Evolutionary conservation across 2,888 invertebrate species (phyloP), one percentile per base, ranked within the genome.

Genomic region (Leptopilina syphax): DNA sequence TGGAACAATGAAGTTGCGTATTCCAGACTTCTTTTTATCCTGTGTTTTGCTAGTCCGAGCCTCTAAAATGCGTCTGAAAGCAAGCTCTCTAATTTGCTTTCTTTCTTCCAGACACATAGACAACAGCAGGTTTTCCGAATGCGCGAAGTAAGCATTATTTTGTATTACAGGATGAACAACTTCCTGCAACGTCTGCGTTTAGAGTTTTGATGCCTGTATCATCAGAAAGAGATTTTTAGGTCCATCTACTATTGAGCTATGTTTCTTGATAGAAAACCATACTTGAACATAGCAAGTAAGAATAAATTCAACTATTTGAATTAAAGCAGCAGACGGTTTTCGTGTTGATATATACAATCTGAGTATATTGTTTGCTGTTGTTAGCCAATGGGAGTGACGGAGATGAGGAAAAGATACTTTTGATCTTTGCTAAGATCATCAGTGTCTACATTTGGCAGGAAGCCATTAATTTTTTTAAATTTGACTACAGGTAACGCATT

Each of bases 221-320:
- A 76, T 70, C 18, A 76, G 67, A 24, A 41, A 66, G 10, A 77
- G 8, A 67, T 79, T 67, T 65, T 66, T 60, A 1, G 81, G 5
- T 6, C 79, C 76, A 3, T 10, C n/a, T 57, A 79, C 79, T 79
- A 81, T 77, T 81, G 44, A 10, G 70, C 50, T 8, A 79, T 9
- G 70, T 77, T 79, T 60, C 34, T 77, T 65, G n/a, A 81, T 79
- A 1, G 79, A 3, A 67, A 81, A 81, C 81, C 81, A 81, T 2
- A 79, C 79, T 13, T 79, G 79, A 1, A 65, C 70, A 67, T 81
- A 81, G 9, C 79, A 77, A 54, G 78, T 79, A 34, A 81, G 73
- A 50, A 81, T 76, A n/a, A 79, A 27, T 13, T 77, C 67, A 1
- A 79, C 76, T 47, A 81, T 73, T 50, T 66, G 77, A 27, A 24